Evolutionary conservation across 2,888 invertebrate species (phyloP).

Genomic region (Lochmaea capreae): DNA sequence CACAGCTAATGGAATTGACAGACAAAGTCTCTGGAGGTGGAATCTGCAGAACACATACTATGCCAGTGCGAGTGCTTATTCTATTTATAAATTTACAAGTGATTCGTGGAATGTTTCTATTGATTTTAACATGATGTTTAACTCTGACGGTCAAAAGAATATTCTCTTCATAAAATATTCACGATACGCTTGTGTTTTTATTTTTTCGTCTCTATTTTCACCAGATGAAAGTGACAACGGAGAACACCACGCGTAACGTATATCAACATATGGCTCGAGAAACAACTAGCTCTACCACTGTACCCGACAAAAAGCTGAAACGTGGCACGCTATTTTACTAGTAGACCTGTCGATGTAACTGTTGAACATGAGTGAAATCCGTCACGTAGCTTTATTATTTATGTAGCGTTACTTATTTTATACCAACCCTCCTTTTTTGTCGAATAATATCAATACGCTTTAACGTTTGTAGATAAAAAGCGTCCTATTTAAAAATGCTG

Average conservation of each 20-base stretch:
- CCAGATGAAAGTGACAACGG: conserved; percentile 24
- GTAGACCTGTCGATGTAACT: conserved; percentile 19
- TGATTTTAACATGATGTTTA: background rate
- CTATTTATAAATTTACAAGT: no score
- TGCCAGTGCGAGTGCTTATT: no score
- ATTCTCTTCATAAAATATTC: background rate
- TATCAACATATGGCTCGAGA: conserved; percentile 22
- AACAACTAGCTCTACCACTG: conserved; percentile 15
- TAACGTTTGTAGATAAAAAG: background rate
- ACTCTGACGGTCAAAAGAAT: background rate
- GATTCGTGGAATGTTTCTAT: background rate
- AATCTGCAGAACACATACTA: no score
- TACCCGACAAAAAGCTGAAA: conserved; percentile 20
- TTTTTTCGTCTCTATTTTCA: background rate
- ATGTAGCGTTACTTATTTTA: conserved; percentile 10
- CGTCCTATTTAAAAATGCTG: background rate
- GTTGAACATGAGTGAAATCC: conserved; percentile 14
- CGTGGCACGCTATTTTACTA: conserved; percentile 8
- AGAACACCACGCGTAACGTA: conserved; percentile 8
- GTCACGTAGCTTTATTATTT: conserved; percentile 18
- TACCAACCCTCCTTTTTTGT: conserved; percentile 10
- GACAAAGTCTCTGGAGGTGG: no score
- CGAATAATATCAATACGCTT: background rate
- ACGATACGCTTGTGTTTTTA: background rate
- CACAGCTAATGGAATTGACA: no score